These are phyloP conservation scores for Lepidostoma basale DNA, from an alignment of 1,140 invertebrate species.

Conservation along the genomic window DNA sequence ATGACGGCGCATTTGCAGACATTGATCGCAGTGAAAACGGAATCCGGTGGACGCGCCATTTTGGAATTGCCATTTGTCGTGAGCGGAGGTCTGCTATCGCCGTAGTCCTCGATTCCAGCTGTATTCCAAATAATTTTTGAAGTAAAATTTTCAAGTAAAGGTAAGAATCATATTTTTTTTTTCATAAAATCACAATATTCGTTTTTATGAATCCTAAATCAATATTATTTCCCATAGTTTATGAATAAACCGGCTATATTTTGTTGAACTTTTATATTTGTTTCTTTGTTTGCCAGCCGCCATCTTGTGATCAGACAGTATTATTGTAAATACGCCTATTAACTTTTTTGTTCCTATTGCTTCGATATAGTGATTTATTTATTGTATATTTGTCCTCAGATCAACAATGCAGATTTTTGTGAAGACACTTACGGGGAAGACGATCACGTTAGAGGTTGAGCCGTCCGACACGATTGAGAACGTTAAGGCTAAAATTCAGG, in stretches of 20 bases:
- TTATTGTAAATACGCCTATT: neutral
- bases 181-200: too few species aligned
- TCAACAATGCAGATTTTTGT: slow-evolving; percentile 80
- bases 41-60: too few species aligned
- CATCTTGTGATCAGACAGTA: slow-evolving; percentile 21
- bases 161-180: neutral
- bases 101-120: too few species aligned
- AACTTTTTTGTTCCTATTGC: neutral
- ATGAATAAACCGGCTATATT: too few species aligned
- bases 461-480: slow-evolving; percentile 76
- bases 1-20: too few species aligned
- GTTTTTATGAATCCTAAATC: too few species aligned
- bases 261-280: neutral
- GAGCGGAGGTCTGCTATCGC: too few species aligned
- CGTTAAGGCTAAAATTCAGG: slow-evolving; percentile 77
- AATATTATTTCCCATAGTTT: too few species aligned
- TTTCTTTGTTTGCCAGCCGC: slow-evolving; percentile 9
- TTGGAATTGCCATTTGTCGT: too few species aligned
- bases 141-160: slow-evolving; percentile 7
- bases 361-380: neutral
- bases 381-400: neutral
- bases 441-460: slow-evolving; percentile 72
- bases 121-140: too few species aligned
- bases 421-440: slow-evolving; percentile 74
- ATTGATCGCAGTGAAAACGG: too few species aligned